Conservation (phyloP, 2,888 invertebrate genomes). For the Monochamus alternatus region DNA sequence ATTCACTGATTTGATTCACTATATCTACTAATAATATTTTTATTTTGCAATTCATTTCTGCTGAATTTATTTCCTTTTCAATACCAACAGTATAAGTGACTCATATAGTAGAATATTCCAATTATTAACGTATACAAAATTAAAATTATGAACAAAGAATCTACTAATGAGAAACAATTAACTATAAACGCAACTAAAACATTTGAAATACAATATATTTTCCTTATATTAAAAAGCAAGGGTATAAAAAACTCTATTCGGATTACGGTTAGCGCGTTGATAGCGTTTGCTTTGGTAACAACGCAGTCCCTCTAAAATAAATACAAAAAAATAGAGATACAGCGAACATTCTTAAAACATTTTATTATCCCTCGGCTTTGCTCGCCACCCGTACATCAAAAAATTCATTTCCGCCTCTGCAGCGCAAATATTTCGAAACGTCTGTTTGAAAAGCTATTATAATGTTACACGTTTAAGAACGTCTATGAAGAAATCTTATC, state of each 20-base stretch:
- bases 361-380: constrained; percentile 31
- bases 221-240: background rate
- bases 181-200: background rate
- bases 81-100: no score
- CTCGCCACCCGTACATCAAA: constrained; percentile 37
- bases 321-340: constrained; percentile 23
- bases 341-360: constrained; percentile 25
- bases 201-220: background rate
- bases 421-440: constrained; percentile 28
- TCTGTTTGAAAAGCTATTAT: constrained; percentile 38
- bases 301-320: background rate
- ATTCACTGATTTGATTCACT: no score
- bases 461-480: constrained; percentile 31
- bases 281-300: constrained; percentile 3
- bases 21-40: no score
- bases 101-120: no score
- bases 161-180: background rate
- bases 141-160: background rate
- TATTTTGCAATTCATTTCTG: no score
- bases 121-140: no score
- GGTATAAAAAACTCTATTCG: background rate
- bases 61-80: no score
- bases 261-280: background rate
- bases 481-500: constrained; percentile 36
- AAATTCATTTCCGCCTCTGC: constrained; percentile 42